Conservation (phyloP, 2,113 vertebrate genomes). For the Mormoops blainvillei region DNA sequence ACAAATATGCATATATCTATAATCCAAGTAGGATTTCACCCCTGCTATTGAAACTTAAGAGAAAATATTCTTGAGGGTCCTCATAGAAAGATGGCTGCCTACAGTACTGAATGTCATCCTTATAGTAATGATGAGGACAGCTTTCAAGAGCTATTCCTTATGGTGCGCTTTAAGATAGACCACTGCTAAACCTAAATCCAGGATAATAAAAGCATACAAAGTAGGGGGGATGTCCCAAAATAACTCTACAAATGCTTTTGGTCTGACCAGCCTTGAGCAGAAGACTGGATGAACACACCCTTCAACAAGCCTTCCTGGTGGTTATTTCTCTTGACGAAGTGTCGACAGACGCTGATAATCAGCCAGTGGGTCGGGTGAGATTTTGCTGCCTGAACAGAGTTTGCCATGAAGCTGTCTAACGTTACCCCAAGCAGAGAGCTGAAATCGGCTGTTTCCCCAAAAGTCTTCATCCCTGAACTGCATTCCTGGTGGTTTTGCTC, state of each 20-base stretch:
- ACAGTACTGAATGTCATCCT: no score
- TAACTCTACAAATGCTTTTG: fast-evolving
- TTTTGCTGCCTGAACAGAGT: background rate
- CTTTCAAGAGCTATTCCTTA: background rate
- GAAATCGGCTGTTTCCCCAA: fast-evolving
- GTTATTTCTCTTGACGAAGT: background rate
- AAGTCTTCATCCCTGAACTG: fast-evolving
- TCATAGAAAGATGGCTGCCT: background rate
- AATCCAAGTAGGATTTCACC: background rate
- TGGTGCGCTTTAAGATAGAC: background rate
- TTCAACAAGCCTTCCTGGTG: background rate
- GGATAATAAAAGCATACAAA: fast-evolving
- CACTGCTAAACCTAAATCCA: background rate
- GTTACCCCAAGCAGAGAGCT: background rate
- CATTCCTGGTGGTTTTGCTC: background rate
- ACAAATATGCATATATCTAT: fast-evolving
- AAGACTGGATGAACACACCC: fast-evolving
- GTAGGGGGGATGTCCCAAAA: background rate
- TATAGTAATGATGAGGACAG: background rate
- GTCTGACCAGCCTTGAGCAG: background rate
- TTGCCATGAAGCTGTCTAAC: background rate
- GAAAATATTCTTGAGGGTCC: background rate
- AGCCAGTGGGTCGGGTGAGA: background rate
- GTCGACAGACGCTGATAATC: background rate
- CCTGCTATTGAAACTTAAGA: background rate